Percentiles rank a stretch among this genome's conserved stretches.
Evolutionary conservation across 1,140 invertebrate genomes (phyloP).

Genomic region (Drosophila gunungcola): DNA sequence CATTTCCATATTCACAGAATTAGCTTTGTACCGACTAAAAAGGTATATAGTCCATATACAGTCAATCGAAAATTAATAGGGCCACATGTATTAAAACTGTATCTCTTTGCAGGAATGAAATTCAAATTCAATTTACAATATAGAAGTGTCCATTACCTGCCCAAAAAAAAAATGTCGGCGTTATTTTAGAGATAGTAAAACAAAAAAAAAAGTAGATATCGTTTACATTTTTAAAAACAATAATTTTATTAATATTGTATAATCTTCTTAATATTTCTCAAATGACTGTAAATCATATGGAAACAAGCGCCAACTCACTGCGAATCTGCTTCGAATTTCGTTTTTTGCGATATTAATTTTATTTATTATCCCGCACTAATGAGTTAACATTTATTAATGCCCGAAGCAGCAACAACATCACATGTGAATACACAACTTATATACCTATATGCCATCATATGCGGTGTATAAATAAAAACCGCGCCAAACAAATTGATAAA

Average conservation of each 20-base stretch:
- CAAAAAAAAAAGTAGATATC: too few species aligned
- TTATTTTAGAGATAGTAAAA: too few species aligned
- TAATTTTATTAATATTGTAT: too few species aligned
- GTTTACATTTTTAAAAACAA: too few species aligned
- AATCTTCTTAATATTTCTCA: too few species aligned
- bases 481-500: conserved; percentile 60
- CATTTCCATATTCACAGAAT: conserved; percentile 25
- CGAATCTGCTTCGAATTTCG: conserved; percentile 45
- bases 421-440: conserved; percentile 4
- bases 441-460: conserved; percentile 25
- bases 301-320: conserved; percentile 52
- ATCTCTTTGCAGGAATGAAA: too few species aligned
- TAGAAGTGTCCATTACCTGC: too few species aligned
- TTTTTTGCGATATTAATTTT: conserved; percentile 52
- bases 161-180: too few species aligned
- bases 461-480: conserved; percentile 49
- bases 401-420: conserved; percentile 7
- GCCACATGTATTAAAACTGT: too few species aligned
- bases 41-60: conserved; percentile 50
- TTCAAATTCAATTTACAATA: too few species aligned
- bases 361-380: conserved; percentile 70
- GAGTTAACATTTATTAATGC: conserved; percentile 77
- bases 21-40: background rate
- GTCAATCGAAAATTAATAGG: too few species aligned
- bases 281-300: conserved; percentile 57